Base-by-base conservation (phyloP, 1,140 invertebrate species). In the Hydropsyche tenuis region DNA sequence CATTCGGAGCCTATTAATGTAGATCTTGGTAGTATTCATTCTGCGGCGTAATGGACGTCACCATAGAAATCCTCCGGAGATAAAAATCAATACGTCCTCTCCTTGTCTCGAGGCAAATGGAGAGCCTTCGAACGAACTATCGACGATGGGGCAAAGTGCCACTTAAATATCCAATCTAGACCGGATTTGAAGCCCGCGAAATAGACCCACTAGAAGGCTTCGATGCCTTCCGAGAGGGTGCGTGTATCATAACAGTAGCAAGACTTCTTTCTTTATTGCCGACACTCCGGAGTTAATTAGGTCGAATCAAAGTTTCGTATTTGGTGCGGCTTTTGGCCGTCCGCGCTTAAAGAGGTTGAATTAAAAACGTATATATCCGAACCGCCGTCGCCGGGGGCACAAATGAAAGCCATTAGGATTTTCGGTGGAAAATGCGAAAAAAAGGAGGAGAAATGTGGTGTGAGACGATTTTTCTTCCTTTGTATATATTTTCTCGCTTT, bases 101-200 rank as follows among this genome's bases (percentile, higher is more conserved):
- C 45, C 65, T 68, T 27, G n/a, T 27, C 30, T 37, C 20, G 27
- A 43, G 48, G 45, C 45, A 68, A 68, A 68, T 48, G 65, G 65
- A 45, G 45, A 23, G 45, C 20, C 48, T 37, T 48, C n/a, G 65
- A 68, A 68, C 45, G 65, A 68, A 68, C 65, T 68, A 68, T 68
- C 65, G 63, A 30, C 72, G 65, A 73, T 65, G 72, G 48, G 72
- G 62, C 63, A 56, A 73, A 73, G 72, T 73, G 72, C 62, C 72
- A 73, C 72, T 73, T 73, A 73, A 43, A 65, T 53, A 66, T 66
- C 72, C 72, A 66, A 73, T 73, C 65, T 48, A 22, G 72, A 73
- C 72, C 60, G 53, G 27, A 65, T 56, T 66, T 30, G 30, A 30
- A 37, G 60, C 37, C 62, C 27, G 16, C 65, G 43, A 68, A 68